Conservation (phyloP, 2,888 invertebrate species). For the Cyaniris semiargus region DNA sequence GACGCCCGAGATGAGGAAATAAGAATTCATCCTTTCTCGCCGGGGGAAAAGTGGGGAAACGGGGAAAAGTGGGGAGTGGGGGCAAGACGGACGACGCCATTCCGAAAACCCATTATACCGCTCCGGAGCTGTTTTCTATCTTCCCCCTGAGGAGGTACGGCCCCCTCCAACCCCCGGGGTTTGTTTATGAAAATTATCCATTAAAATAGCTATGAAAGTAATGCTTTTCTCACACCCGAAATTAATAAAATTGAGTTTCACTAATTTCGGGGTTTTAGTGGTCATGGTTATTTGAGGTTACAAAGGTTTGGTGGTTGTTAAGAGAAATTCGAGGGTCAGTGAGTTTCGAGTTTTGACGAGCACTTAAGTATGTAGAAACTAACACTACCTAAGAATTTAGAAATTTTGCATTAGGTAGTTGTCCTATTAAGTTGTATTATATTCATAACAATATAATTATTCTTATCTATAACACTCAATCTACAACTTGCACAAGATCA, state of each 20-base stretch:
- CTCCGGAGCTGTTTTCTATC: constrained; percentile 83
- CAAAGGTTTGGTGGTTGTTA: not conserved
- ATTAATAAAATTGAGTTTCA: constrained; percentile 79
- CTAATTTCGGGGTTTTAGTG: constrained; percentile 43
- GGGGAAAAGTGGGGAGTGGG: constrained; percentile 48
- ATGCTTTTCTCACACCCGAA: constrained; percentile 77
- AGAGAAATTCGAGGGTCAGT: not conserved
- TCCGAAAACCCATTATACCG: constrained; percentile 86
- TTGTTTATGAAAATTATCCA: constrained; percentile 80
- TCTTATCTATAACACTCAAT: too few species aligned
- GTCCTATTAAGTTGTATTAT: too few species aligned
- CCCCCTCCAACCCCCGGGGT: constrained; percentile 64
- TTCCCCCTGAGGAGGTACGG: constrained; percentile 45
- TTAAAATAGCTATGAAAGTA: constrained; percentile 80
- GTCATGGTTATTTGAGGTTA: not conserved
- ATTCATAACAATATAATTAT: too few species aligned
- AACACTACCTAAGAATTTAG: not conserved
- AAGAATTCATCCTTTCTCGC: constrained; percentile 81
- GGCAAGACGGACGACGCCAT: constrained; percentile 85
- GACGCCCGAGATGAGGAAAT: constrained; percentile 80
- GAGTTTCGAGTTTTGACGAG: not conserved
- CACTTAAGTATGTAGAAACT: not conserved
- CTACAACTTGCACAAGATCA: too few species aligned
- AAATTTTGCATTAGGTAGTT: not conserved
- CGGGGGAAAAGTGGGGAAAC: constrained; percentile 64